Percentiles rank a stretch among this genome's conserved stretches.
These are phyloP conservation scores for Entosphenus tridentatus DNA, from an alignment of 2,113 vertebrate genomes.

Conservation along the genomic window DNA sequence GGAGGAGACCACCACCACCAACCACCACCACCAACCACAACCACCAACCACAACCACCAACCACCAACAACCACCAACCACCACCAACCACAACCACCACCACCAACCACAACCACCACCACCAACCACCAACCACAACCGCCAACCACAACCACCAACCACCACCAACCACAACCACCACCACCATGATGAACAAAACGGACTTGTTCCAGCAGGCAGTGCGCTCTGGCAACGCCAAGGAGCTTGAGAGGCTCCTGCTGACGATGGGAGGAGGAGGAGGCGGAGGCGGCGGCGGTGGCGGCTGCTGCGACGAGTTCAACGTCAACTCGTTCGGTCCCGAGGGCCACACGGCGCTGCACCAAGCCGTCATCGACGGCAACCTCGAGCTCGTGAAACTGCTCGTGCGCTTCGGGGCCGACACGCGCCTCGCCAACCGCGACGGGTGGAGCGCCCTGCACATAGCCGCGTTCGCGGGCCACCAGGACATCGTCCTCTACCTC, in stretches of 20 bases:
- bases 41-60: not conserved
- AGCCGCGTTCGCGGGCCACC: slow-evolving; percentile 88
- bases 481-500: slow-evolving; percentile 98
- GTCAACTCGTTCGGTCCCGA: slow-evolving; percentile 95
- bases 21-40: not conserved
- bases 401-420: slow-evolving; percentile 90
- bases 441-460: slow-evolving; percentile 98
- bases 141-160: not conserved
- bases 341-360: slow-evolving; percentile 86
- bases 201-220: slow-evolving; percentile 84
- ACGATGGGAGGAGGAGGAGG: slow-evolving; percentile 42
- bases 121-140: not conserved
- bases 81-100: not conserved
- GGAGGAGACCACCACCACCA: no score
- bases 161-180: no score
- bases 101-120: not conserved
- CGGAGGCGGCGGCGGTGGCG: no score
- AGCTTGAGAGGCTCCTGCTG: slow-evolving; percentile 78
- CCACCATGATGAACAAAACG: slow-evolving; percentile 5
- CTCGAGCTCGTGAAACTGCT: slow-evolving; percentile 91
- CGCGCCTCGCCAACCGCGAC: slow-evolving; percentile 82
- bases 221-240: slow-evolving; percentile 76
- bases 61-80: not conserved
- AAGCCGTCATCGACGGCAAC: slow-evolving; percentile 92
- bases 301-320: slow-evolving; percentile 65